Evolutionary conservation across 2,888 invertebrate species (phyloP).

Genomic region (Tetranychus truncatus): DNA sequence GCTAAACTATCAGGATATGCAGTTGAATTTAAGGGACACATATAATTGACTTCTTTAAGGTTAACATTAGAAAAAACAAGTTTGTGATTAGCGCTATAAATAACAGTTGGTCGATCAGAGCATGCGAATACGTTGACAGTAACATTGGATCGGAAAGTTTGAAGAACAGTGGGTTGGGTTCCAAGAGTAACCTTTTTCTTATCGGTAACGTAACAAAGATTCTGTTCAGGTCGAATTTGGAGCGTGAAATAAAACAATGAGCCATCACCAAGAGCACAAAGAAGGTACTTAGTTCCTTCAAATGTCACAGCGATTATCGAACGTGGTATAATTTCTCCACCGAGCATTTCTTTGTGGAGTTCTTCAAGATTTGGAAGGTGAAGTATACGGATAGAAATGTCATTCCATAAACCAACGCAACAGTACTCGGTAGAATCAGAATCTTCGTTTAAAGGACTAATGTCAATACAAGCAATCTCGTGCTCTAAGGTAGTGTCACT

Average conservation of each 20-base stretch:
- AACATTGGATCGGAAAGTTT: conserved; percentile 57
- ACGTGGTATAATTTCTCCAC: conserved; percentile 89
- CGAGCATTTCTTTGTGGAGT: conserved; percentile 65
- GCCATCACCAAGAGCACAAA: conserved; percentile 89
- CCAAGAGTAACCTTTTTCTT: conserved; percentile 86
- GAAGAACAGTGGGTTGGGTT: conserved; percentile 83
- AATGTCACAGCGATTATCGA: conserved; percentile 85
- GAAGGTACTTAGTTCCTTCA: conserved; percentile 69
- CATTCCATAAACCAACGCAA: conserved; percentile 91
- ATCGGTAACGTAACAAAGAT: conserved; percentile 55
- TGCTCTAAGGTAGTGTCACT: conserved; percentile 49
- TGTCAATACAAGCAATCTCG: conserved; percentile 88
- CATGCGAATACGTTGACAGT: conserved; percentile 97
- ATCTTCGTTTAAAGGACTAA: conserved; percentile 47
- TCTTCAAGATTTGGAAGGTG: conserved; percentile 58
- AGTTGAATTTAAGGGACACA: conserved; percentile 89
- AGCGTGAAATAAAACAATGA: conserved; percentile 88
- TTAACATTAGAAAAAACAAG: conserved; percentile 83
- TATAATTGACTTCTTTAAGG: conserved; percentile 54
- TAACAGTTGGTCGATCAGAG: conserved; percentile 92
- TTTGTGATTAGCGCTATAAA: conserved; percentile 97
- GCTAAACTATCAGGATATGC: conserved; percentile 83
- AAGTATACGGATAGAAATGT: conserved; percentile 74
- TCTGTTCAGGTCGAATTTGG: conserved; percentile 38
- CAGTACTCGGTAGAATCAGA: conserved; percentile 46